Percentiles rank a stretch among this genome's conserved stretches.
Evolutionary conservation across 1,140 invertebrate species (phyloP).

Genomic region (Philopotamus ludificatus): DNA sequence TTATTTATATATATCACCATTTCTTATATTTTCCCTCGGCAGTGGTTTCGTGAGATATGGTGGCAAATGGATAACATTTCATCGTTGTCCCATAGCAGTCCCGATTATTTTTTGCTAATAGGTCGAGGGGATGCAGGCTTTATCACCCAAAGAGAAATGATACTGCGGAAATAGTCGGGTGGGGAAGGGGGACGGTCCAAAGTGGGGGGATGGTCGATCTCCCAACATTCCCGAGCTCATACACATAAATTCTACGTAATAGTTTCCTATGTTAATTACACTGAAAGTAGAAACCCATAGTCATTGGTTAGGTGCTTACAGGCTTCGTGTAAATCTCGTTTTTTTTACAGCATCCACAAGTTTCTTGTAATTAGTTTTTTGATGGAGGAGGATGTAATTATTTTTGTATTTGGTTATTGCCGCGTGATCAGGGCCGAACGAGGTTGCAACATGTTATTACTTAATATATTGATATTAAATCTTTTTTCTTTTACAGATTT

Average conservation of each 20-base stretch:
- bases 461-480: no score
- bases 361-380: no score
- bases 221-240: neutral
- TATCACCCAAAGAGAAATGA: neutral
- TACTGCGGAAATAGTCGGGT: neutral
- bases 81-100: constrained; percentile 1
- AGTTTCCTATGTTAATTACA: constrained; percentile 20
- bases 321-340: no score
- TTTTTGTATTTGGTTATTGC: no score
- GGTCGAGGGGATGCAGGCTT: constrained; percentile 1
- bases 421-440: no score
- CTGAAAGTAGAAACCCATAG: neutral
- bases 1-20: no score
- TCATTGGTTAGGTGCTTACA: constrained; percentile 2
- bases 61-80: constrained; percentile 9
- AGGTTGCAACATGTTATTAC: no score
- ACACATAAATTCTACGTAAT: constrained; percentile 23
- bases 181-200: neutral
- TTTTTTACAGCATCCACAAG: no score
- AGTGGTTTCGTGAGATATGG: constrained; percentile 9
- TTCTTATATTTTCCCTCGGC: neutral
- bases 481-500: no score
- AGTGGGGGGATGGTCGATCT: no score
- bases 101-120: constrained; percentile 22
- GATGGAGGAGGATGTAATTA: no score